These are phyloP conservation scores for Drosophila crucigera DNA, from an alignment of 2,888 invertebrate species.

Conservation along the genomic window DNA sequence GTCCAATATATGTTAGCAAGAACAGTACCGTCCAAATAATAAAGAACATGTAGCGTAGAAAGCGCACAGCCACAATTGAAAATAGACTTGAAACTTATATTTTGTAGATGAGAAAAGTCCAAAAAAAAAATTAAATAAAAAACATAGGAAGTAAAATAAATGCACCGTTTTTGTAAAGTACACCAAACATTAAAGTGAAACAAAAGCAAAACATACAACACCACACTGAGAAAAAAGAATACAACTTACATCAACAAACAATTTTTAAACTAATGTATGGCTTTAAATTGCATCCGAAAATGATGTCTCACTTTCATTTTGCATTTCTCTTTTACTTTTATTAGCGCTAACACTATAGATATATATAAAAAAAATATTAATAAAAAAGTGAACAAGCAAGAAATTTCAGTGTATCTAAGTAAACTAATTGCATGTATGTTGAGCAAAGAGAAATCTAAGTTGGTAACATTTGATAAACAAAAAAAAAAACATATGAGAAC, in stretches of 20 bases:
- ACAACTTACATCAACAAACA: constrained; percentile 13
- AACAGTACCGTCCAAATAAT: constrained; percentile 70
- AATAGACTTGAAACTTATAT: constrained; percentile 59
- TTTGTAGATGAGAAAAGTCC: constrained; percentile 51
- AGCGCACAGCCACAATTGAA: constrained; percentile 44
- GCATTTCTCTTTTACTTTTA: constrained; percentile 41
- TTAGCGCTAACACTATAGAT: constrained; percentile 25
- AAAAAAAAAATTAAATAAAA: not conserved
- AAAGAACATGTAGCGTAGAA: constrained; percentile 51
- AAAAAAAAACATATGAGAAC: constrained; percentile 17
- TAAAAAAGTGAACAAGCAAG: constrained; percentile 21
- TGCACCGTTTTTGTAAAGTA: constrained; percentile 44
- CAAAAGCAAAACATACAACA: constrained; percentile 23
- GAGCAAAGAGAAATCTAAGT: constrained; percentile 42
- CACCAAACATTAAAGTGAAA: constrained; percentile 25
- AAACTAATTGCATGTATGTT: constrained; percentile 54
- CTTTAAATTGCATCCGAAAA: constrained; percentile 30
- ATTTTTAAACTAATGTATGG: constrained; percentile 37
- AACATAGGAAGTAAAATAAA: not conserved
- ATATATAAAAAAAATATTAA: not conserved
- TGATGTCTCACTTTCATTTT: constrained; percentile 41
- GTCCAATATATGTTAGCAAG: constrained; percentile 44
- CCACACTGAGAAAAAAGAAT: constrained; percentile 24
- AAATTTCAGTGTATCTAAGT: constrained; percentile 39
- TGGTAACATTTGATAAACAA: constrained; percentile 19